Percentiles rank a stretch among this genome's conserved stretches.
phyloP scores from a whole-genome alignment of 2,888 invertebrate species.

The Metacarcinus magister region DNA sequence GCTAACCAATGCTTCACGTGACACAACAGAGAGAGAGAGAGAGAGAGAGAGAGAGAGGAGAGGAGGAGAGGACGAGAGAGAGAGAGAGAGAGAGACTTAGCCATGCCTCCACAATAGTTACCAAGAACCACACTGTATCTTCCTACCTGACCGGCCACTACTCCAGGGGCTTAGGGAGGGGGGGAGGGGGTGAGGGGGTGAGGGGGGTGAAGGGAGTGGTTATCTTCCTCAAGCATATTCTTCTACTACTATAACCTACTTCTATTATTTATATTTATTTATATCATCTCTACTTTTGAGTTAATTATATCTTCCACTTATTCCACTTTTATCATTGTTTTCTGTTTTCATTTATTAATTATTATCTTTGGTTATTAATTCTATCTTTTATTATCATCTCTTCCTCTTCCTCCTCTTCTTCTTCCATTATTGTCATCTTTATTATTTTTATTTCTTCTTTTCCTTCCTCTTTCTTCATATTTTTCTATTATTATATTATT shows the following conservation, averaged over 20 bases:
- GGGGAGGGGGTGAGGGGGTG: not conserved
- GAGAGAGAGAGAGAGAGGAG: not conserved
- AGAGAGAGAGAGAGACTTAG: not conserved
- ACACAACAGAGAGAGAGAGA: conserved; percentile 10
- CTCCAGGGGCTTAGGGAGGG: not conserved
- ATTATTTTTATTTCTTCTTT: not conserved
- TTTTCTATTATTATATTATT: not conserved
- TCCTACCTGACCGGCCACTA: not conserved
- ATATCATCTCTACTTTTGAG: not conserved
- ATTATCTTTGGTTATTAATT: not conserved
- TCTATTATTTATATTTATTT: not conserved
- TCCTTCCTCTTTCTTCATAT: not conserved
- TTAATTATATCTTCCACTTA: not conserved
- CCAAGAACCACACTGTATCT: not conserved
- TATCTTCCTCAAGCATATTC: not conserved
- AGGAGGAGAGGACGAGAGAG: not conserved
- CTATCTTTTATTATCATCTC: not conserved
- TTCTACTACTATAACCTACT: not conserved
- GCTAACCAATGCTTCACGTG: not conserved
- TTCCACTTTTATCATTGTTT: not conserved
- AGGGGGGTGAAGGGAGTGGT: not conserved
- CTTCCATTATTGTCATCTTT: not conserved
- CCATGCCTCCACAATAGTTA: not conserved
- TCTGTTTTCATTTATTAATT: not conserved
- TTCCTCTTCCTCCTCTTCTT: not conserved